Evolutionary conservation across 2,888 invertebrate genomes (phyloP), one percentile per base, ranked within the genome.

Genomic region (Ochropleura leucogaster): DNA sequence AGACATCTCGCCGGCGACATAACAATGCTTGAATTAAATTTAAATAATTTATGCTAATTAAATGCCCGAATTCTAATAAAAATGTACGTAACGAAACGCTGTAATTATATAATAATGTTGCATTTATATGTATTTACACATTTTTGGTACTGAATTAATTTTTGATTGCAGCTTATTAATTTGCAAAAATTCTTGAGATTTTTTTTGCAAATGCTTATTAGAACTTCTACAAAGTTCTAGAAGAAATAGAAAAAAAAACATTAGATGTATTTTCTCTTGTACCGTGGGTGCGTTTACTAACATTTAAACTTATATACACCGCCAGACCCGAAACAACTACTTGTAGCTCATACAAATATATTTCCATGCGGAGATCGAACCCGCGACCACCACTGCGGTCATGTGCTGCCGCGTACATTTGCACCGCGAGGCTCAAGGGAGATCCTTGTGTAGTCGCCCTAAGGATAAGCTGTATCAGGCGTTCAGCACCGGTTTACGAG

Each of bases 1-100:
- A 74, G 70, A 46, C 44, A 74, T 76, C 67, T 71, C 51, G 47
- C 47, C 9, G 51, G 46, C 46, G 72, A 82, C 69, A 76, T 42
- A 86, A 86, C 87, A 86, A 85, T 87, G 85, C 73, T 69, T 47
- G 75, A 72, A 74, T 79, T 74, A 55, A 74, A 84, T 82, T 76
- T 63, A 76, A 76, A 87, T 77, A 81, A 77, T 59, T 8, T 83
- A 84, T 84, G 82, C 42, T 72, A 85, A 87, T 83, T 77, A 72
- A 77, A 62, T 63, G 55, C n/a, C 63, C 77, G 57, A 79, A 83
- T 79, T 79, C 78, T 79, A 81, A 87, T 85, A 83, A 82, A n/a
- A 80, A 83, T 70, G 72, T 66, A 81, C 74, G 76, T 74, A 81
- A 85, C 55, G 72, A 70, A 84, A 77, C 51, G 16, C 10, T 55